These are phyloP conservation scores for Buceros bicornis DNA, from an alignment of 2,797 vertebrate genomes.

Conservation along the genomic window DNA sequence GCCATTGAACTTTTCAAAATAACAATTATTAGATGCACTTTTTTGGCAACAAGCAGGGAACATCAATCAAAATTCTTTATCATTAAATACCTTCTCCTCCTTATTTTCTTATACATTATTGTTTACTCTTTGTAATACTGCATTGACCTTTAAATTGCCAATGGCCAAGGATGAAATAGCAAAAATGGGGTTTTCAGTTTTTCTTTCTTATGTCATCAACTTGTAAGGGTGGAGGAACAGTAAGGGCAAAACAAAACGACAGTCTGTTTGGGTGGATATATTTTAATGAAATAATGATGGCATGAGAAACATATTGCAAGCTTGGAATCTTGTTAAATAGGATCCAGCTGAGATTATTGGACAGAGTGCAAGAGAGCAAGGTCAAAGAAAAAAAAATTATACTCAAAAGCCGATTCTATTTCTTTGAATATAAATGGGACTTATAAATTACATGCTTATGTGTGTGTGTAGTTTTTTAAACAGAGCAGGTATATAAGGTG, in stretches of 20 bases:
- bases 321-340: background rate
- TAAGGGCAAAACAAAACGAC: background rate
- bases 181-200: background rate
- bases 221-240: background rate
- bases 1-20: background rate
- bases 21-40: fast-evolving
- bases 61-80: background rate
- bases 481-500: background rate
- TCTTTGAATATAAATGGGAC: background rate
- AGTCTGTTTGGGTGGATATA: background rate
- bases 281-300: background rate
- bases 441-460: background rate
- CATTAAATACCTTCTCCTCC: background rate
- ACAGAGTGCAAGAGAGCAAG: background rate
- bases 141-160: background rate
- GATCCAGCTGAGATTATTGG: background rate
- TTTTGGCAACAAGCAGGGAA: background rate
- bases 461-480: background rate
- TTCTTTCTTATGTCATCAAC: background rate
- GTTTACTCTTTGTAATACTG: background rate
- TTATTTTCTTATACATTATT: background rate
- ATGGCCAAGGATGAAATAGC: background rate
- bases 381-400: background rate
- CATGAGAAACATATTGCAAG: background rate
- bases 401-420: background rate